Conservation (phyloP, 2,888 invertebrate species). For the Helleia helle region DNA sequence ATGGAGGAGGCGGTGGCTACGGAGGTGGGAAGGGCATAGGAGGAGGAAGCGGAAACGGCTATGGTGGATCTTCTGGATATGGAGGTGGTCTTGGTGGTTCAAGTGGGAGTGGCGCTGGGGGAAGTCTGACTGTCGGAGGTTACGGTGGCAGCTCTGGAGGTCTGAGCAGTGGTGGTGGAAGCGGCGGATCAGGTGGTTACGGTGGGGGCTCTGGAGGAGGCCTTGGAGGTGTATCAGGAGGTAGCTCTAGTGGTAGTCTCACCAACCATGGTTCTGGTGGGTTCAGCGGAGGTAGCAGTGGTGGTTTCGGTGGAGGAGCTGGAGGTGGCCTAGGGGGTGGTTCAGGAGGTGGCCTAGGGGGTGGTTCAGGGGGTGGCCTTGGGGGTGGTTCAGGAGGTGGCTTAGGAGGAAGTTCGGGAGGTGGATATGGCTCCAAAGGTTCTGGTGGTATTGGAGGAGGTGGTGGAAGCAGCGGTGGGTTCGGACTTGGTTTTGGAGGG, state of each 20-base stretch:
- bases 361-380: conserved; percentile 40
- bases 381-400: conserved; percentile 26
- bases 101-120: conserved; percentile 23
- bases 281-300: conserved; percentile 20
- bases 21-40: conserved; percentile 15
- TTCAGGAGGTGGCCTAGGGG: conserved; percentile 43
- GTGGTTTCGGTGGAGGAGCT: conserved; percentile 20
- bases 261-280: conserved; percentile 13
- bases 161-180: conserved; percentile 12
- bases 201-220: conserved; percentile 19
- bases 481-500: too few species aligned
- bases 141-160: conserved; percentile 30
- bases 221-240: conserved; percentile 16
- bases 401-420: too few species aligned
- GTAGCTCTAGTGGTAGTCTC: conserved; percentile 19
- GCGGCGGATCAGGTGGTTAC: conserved; percentile 12
- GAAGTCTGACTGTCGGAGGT: conserved; percentile 35
- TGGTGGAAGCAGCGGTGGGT: conserved; percentile 19
- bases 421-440: too few species aligned
- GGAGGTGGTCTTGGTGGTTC: conserved; percentile 14
- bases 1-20: conserved; percentile 17
- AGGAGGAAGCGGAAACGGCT: conserved; percentile 12
- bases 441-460: too few species aligned
- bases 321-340: conserved; percentile 12
- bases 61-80: conserved; percentile 14